Conservation (phyloP, 2,113 vertebrate genomes). For the Tylochromis polylepis region DNA sequence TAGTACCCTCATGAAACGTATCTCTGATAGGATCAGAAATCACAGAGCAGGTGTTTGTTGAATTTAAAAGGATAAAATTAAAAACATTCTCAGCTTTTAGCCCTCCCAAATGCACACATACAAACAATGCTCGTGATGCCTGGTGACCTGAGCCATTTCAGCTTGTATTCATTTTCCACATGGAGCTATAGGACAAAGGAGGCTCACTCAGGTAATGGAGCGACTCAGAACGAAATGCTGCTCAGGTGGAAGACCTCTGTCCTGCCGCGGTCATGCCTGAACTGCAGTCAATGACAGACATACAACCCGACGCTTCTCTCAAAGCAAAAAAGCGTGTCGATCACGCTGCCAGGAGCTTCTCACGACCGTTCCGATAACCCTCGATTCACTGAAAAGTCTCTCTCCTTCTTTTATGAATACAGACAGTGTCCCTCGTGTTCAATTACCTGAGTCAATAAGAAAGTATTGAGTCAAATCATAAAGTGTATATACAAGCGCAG, state of each 20-base stretch:
- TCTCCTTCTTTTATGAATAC: constrained; percentile 48
- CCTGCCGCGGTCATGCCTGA: constrained; percentile 49
- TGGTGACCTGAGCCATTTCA: constrained; percentile 4
- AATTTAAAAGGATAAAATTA: background rate
- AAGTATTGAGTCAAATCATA: constrained; percentile 68
- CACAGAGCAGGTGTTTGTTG: constrained; percentile 55
- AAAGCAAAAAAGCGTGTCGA: background rate
- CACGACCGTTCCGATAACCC: constrained; percentile 21
- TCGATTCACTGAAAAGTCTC: constrained; percentile 26
- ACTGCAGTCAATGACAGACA: constrained; percentile 53
- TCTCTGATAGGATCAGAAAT: background rate
- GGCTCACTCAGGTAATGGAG: constrained; percentile 43
- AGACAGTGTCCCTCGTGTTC: constrained; percentile 54
- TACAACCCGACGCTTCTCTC: background rate
- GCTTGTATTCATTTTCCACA: constrained; percentile 47
- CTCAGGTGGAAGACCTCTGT: constrained; percentile 54
- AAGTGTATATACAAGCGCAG: constrained; percentile 62
- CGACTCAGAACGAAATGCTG: constrained; percentile 27
- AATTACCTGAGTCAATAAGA: constrained; percentile 68
- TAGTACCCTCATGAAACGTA: background rate
- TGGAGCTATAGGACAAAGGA: constrained; percentile 46
- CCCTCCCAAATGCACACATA: background rate
- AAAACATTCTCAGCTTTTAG: background rate
- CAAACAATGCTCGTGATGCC: background rate
- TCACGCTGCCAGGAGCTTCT: constrained; percentile 5